Evolutionary conservation across 2,888 invertebrate species (phyloP), one percentile per base, ranked within the genome.

Genomic region (Andrena bucephala): DNA sequence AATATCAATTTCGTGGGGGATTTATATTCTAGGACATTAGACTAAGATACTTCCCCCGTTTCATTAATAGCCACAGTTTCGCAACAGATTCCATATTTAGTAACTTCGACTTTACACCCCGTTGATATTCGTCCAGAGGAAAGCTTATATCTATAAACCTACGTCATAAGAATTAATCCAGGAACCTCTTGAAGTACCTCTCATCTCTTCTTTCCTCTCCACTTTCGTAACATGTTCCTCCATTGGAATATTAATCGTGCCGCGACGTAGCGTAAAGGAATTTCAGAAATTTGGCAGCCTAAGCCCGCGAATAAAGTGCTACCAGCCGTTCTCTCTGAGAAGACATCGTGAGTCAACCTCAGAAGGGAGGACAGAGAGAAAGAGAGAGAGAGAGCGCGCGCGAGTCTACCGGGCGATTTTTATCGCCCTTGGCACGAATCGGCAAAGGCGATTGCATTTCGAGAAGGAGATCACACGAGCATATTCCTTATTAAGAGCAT

Each of bases 371-470:
- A 60, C 27, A 6, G 36, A 59, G 59, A 59, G 42, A 59, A 29
- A 59, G 16, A 67, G 27, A 70, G 70, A 71, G 57, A 33, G 24
- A 27, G 8, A 24, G 76, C 73, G 77, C 80, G 81, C 20, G 20
- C 20, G 20, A 20, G 20, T 60, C 66, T 72, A 66, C 75, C 60
- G 75, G 72, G 48, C 73, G 78, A 84, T 88, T 88, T 86, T 88
- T 87, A 80, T 85, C 82, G 88, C 88, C 88, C 88, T 88, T 88
- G 88, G 83, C 88, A 88, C 85, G 52, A 74, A 87, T 88, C 77
- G 33, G 57, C 71, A 75, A 75, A 78, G 80, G 77, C 54, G 74
- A 82, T 77, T 79, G 81, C 81, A 73, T 84, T 85, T 85, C 72
- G 72, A 79, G 54, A 86, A 77, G 76, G 74, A 80, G 84, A 86